Evolutionary conservation across 2,888 invertebrate genomes (phyloP), one percentile per base, ranked within the genome.

Genomic region (Lepidocyrtoides sp.): DNA sequence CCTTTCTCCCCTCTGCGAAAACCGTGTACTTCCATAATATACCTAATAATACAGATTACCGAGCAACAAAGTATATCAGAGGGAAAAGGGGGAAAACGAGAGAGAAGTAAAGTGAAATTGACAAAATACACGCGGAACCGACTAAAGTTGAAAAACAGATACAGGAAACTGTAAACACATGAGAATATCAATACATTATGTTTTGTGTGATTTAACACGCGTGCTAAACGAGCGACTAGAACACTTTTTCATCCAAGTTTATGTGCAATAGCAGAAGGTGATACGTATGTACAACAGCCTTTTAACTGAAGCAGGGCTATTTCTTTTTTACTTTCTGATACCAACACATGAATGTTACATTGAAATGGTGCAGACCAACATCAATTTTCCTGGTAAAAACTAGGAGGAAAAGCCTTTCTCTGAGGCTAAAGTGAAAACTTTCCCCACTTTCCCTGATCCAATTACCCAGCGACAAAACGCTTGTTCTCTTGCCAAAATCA

Each of bases 401-500:
- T 87, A 48, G 79, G 20, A 79, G 66, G 26, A 48, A 82, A 88
- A 88, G 66, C 17, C 75, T 83, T 89, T 89, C 83, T 89, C 89
- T 44, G 72, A 60, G 83, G 75, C 83, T 57, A 89, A 89, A 89
- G 89, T 89, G 90, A 90, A 89, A 90, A 90, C 85, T 85, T 85
- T 90, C 82, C 88, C 89, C 89, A 85, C 90, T 91, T 91, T 91
- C 84, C 88, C 88, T 91, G 91, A 91, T 91, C 91, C 91, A 91
- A 91, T 91, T 91, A 91, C 87, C 26, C 29, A 79, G 66, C 88
- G 88, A 91, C 88, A 91, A 91, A 91, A 91, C 88, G 88, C 87
- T 91, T 91, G 87, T 91, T 89, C 89, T 89, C 48, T 48, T 82
- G 86, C 91, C 91, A 86, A 86, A 91, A 72, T 57, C 36, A 51